Evolutionary conservation across 2,113 vertebrate species (phyloP), one percentile per base, ranked within the genome.

Genomic region (Lophius piscatorius): DNA sequence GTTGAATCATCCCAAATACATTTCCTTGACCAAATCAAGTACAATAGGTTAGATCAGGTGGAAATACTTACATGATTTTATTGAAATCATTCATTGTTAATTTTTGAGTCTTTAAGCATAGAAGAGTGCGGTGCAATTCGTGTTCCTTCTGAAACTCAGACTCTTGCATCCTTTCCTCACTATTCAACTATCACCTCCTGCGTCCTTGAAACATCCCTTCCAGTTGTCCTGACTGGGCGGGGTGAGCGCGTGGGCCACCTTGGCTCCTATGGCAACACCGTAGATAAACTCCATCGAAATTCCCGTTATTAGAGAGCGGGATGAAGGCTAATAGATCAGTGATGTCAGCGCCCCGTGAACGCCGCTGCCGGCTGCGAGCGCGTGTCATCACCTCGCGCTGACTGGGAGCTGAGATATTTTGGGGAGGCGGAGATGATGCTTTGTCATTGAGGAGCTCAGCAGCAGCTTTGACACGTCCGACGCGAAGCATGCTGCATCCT

Each of bases 241-340:
- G 93, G 92, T 88, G 90, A 89, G 92, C 49, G 62, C 89, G 83
- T 82, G 89, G 93, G 90, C 91, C 85, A 90, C 86, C 86, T 88
- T 40, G 78, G 92, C 94, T 96, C 88, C 92, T 93, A 93, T 94
- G 92, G 92, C 94, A 94, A 95, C 93, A 91, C 88, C 83, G 86
- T 90, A 83, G 92, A 93, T 91, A 83, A 89, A 85, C 90, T 91
- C 91, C 92, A 89, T 92, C 93, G 90, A 92, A 91, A 93, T 94
- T 92, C 89, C 85, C 87, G 87, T 90, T 90, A 88, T 87, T 91
- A 75, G 89, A 87, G 62, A 77, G 89, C 89, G 83, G 80, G 90
- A 18, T 13, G 35, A 82, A 20, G 84, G 89, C 88, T 89, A 92
- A 88, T 88, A 90, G 91, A 92, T 90, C 83, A 82, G 89, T 88